Base-by-base conservation (phyloP, 1,140 invertebrate genomes). In the Argopecten irradians region DNA sequence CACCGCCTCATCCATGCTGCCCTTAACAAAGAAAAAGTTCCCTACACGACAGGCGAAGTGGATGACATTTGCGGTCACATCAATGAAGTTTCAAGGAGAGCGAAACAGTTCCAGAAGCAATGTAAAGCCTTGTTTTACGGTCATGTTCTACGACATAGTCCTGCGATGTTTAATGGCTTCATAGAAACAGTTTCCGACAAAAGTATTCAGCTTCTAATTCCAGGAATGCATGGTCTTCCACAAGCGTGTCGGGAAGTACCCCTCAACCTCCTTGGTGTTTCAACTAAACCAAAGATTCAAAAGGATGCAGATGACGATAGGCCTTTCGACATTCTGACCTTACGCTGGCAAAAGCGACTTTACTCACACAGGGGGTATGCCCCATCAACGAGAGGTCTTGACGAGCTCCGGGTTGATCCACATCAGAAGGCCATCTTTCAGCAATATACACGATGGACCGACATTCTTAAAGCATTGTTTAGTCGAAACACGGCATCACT, bases 1-100 rank as follows among this genome's bases (percentile, higher is more conserved):
- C 93, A 93, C 85, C 33, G 93, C 46, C 85, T 92, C 32, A 36
- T 93, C n/a, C 89, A 90, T 41, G 87, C 88, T 86, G 87, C 87
- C 19, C 87, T 93, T 9, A 87, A 90, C 71, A 36, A 83, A 7
- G 19, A 87, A 46, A 41, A 34, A 39, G 32, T 84, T 41, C 83
- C 85, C 22, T 92, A 93, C 55, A 89, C 46, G n/a, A 34, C 84
- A 33, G 32, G 83, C 34, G 91, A 92, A 22, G 85, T 93, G 11
- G 41, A 84, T 13, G 83, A 82, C 41, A 82, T 92, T 16, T 93
- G 91, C 85, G 34, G 43, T 33, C 36, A 90, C 28, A 83, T 87
- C 9, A 93, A 92, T 87, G 82, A 88, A 82, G 83, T 89, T 9
- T 46, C 83, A 39, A 36, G 34, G 14, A 89, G 36, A 82, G 87